These are phyloP conservation scores for Diploscapter pachys DNA, from an alignment of 1,140 invertebrate genomes.

Conservation along the genomic window DNA sequence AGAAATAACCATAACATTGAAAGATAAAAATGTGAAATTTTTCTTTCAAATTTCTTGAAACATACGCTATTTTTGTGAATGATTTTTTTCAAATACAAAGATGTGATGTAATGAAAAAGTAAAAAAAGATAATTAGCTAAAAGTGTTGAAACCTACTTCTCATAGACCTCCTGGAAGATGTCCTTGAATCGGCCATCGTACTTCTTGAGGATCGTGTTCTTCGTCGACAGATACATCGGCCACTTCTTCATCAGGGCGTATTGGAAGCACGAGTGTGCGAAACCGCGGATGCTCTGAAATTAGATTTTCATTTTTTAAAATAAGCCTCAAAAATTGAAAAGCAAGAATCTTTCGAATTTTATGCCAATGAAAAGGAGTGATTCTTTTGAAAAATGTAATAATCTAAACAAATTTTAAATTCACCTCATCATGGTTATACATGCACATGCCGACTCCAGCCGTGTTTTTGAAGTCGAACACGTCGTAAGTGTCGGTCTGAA, in stretches of 20 bases:
- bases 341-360: too few species aligned
- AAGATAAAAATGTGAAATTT: too few species aligned
- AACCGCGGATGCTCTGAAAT: constrained; percentile 71
- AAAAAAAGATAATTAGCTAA: too few species aligned
- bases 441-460: constrained; percentile 80
- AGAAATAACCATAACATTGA: too few species aligned
- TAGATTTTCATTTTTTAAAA: constrained; percentile 48
- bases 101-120: too few species aligned
- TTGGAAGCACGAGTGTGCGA: constrained; percentile 88
- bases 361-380: too few species aligned
- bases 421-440: constrained; percentile 87
- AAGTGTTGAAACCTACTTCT: constrained; percentile 41
- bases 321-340: too few species aligned
- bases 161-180: constrained; percentile 96
- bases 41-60: too few species aligned
- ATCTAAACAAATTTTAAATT: too few species aligned
- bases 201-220: constrained; percentile 96
- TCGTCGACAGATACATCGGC: constrained; percentile 84
- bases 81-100: not conserved
- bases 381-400: too few species aligned
- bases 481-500: constrained; percentile 16
- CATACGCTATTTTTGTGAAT: too few species aligned
- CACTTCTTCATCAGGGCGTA: constrained; percentile 80
- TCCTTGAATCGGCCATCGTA: constrained; percentile 99
- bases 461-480: constrained; percentile 70